These are phyloP conservation scores for Gymnoscopelus microlampas DNA, from an alignment of 2,797 vertebrate genomes.

Conservation along the genomic window DNA sequence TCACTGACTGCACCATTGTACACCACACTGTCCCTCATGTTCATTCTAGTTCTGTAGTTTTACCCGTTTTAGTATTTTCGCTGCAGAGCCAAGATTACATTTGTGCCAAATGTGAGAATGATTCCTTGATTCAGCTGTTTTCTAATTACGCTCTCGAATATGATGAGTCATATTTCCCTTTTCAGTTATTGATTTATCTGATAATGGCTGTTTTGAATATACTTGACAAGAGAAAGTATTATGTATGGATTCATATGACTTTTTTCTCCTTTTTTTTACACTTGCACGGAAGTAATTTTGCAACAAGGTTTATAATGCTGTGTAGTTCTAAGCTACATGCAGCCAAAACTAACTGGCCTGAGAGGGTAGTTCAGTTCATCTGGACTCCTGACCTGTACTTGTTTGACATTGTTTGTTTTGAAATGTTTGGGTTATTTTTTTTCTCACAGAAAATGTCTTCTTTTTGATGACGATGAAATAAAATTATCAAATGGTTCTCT, in stretches of 20 bases:
- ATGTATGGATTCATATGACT: constrained; percentile 26
- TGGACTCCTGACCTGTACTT: not conserved
- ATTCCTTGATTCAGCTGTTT: constrained; percentile 27
- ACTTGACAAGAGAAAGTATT: constrained; percentile 61
- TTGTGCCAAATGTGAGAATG: constrained; percentile 71
- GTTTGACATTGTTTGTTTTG: constrained; percentile 29
- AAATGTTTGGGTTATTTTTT: constrained; percentile 32
- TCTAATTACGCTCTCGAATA: not conserved
- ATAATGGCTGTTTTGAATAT: constrained; percentile 31
- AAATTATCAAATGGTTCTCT: constrained; percentile 24
- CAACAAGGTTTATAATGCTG: constrained; percentile 29
- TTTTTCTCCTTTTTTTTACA: constrained; percentile 12
- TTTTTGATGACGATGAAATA: constrained; percentile 58
- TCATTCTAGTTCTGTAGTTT: constrained; percentile 38
- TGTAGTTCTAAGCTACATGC: constrained; percentile 10
- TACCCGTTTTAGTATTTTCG: constrained; percentile 50
- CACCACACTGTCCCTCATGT: constrained; percentile 24
- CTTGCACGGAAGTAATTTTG: constrained; percentile 5
- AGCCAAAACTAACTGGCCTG: constrained; percentile 20
- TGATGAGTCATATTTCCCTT: constrained; percentile 11
- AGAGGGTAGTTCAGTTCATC: not conserved
- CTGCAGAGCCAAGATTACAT: constrained; percentile 52
- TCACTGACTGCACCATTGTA: constrained; percentile 16
- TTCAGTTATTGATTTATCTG: constrained; percentile 28
- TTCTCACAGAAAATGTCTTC: constrained; percentile 39